Percentiles rank a stretch among this genome's conserved stretches.
These are phyloP conservation scores for Scalopus aquaticus DNA, from an alignment of 2,113 vertebrate species.

Conservation along the genomic window DNA sequence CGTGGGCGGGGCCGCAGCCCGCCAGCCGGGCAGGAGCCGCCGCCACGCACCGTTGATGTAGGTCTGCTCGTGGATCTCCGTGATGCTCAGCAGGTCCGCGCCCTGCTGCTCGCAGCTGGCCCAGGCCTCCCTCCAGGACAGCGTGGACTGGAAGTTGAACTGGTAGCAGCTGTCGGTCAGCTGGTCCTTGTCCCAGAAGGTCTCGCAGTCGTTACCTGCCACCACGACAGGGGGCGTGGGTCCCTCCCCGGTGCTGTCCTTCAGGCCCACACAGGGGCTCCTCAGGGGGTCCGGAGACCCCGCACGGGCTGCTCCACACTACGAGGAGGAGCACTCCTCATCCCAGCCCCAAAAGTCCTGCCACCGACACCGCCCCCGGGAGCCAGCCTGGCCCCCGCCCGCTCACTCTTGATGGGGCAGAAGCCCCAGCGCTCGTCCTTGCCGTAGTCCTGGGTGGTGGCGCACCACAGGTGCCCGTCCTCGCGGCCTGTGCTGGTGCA, in stretches of 20 bases:
- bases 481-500: slow-evolving; percentile 95
- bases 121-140: slow-evolving; percentile 96
- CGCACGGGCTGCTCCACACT: not conserved
- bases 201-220: slow-evolving; percentile 91
- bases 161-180: slow-evolving; percentile 98
- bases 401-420: slow-evolving; percentile 96
- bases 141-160: slow-evolving; percentile 96
- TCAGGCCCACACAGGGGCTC: not conserved
- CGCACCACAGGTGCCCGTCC: slow-evolving; percentile 97
- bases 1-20: not conserved
- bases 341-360: fast-evolving
- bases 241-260: not conserved
- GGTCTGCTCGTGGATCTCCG: slow-evolving; percentile 96
- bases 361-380: not conserved
- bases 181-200: slow-evolving; percentile 97
- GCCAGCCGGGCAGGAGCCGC: fast-evolving
- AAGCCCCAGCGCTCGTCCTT: slow-evolving; percentile 98
- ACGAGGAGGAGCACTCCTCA: not conserved
- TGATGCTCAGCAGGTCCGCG: slow-evolving; percentile 96
- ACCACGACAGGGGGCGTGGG: not conserved
- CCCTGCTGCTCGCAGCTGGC: slow-evolving; percentile 97
- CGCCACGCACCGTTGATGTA: slow-evolving; percentile 93
- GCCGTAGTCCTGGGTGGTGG: slow-evolving; percentile 95
- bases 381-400: fast-evolving
- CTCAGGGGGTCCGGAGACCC: not conserved